Evolutionary conservation across 2,888 invertebrate genomes (phyloP).

Genomic region (Capitulum mitella): DNA sequence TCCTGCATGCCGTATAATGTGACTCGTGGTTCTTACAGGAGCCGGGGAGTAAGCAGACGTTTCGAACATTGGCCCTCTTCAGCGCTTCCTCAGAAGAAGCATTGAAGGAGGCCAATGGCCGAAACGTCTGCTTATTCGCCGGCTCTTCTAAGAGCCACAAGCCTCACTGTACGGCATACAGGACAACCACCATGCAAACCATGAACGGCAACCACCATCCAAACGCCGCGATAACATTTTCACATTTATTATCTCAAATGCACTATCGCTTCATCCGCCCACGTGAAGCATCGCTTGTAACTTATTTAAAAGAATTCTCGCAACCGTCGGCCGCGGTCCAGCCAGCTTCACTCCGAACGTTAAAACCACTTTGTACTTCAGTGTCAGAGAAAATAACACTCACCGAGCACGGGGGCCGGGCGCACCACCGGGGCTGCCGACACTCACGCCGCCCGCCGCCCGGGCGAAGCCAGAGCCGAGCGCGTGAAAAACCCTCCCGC

Average conservation of each 20-base stretch:
- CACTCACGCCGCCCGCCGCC: not conserved
- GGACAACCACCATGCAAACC: too few relatives aligned
- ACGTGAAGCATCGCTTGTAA: not conserved
- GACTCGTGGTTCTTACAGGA: too few relatives aligned
- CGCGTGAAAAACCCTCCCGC: not conserved
- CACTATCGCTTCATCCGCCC: not conserved
- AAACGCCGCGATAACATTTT: too few relatives aligned
- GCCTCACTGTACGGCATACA: too few relatives aligned
- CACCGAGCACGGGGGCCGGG: not conserved
- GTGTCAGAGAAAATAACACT: not conserved
- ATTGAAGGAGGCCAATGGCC: too few relatives aligned
- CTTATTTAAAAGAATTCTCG: not conserved
- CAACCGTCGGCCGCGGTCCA: not conserved
- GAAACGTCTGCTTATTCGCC: too few relatives aligned
- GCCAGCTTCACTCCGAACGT: not conserved
- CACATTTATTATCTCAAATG: constrained; percentile 22
- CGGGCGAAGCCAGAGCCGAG: not conserved
- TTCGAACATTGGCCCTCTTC: too few relatives aligned
- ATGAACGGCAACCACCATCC: too few relatives aligned
- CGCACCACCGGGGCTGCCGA: not conserved
- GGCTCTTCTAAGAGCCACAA: too few relatives aligned
- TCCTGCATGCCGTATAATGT: too few relatives aligned
- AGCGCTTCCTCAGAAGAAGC: too few relatives aligned
- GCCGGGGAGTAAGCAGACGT: too few relatives aligned
- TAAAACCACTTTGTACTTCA: constrained; percentile 24